Base-by-base conservation (phyloP, 1,140 invertebrate species). In the Drosophila truncata region DNA sequence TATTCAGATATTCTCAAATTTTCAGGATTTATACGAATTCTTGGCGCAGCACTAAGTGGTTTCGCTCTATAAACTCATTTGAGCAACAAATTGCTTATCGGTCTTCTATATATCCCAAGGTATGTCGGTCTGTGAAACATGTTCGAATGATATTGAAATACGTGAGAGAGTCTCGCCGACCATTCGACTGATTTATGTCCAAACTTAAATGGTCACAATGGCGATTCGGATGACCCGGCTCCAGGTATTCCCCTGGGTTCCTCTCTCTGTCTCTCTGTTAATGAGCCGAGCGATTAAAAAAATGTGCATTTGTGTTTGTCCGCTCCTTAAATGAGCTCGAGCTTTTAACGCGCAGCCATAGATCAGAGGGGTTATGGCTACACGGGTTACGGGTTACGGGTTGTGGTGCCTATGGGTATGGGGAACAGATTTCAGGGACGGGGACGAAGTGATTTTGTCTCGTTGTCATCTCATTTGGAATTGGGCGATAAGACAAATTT, bases 381-480 rank as follows among this genome's bases (percentile, higher is more conserved):
- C 14, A 16, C 1, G 46, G 47, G 60, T 44, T 47, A 35, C n/a
- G 25, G 55, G 20, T 31, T 33, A 47, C 42, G 27, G 42, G 29
- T 2, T 47, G 7, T 25, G 23, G 20, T 10, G 44, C 13, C 20
- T 23, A n/a, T 7, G 46, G 41, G 49, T 35, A 18, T 20, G 25
- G 57, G 11, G 57, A 41, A 16, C 29, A 13, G 31, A 35, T 23
- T 23, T 20, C 25, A 25, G 61, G 33, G 33, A 35, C 44, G 72
- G 63, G 44, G 67, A 65, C 63, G 62, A 62, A 83, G 79, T 85
- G 85, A 86, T 80, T 91, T 86, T 80, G 84, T 85, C 84, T 82
- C 85, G 85, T 86, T 90, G 90, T 90, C 90, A 91, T 90, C 90
- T 91, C 90, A 91, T 91, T 91, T 90, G 82, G 90, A 90, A 86